These are phyloP conservation scores for Liolophura sinensis DNA, from an alignment of 1,140 invertebrate species.

Conservation along the genomic window DNA sequence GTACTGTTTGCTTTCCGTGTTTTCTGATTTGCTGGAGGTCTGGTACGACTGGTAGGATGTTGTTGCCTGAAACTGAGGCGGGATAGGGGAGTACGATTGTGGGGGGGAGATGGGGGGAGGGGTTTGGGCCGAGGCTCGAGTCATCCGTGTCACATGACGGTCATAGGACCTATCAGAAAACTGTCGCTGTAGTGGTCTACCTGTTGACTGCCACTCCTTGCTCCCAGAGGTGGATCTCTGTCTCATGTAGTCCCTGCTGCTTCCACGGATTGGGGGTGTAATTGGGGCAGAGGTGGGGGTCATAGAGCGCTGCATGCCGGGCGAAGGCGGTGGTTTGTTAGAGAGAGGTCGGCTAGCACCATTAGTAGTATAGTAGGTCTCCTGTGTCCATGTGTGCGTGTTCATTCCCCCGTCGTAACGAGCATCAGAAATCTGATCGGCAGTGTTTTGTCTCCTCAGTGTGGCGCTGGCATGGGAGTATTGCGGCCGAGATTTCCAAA, in stretches of 20 bases:
- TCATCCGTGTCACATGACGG: conserved; percentile 53
- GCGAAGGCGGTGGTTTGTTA: conserved; percentile 45
- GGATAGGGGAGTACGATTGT: conserved; percentile 26
- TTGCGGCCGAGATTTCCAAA: not conserved
- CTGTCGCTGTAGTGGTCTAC: conserved; percentile 46
- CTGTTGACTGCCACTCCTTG: conserved; percentile 17
- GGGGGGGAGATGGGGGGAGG: conserved; percentile 26
- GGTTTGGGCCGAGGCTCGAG: conserved; percentile 12
- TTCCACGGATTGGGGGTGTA: conserved; percentile 57
- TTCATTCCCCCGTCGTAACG: no score
- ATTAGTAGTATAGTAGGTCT: no score
- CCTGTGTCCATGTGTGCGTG: no score
- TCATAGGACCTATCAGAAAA: conserved; percentile 61
- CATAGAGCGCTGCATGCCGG: conserved; percentile 47
- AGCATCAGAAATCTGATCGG: no score
- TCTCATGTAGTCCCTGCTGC: conserved; percentile 50
- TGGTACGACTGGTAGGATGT: conserved; percentile 24
- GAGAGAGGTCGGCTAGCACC: conserved; percentile 8
- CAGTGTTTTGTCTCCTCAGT: no score
- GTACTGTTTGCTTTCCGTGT: conserved; percentile 25
- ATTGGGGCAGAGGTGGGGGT: conserved; percentile 64
- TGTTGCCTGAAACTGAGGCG: conserved; percentile 11
- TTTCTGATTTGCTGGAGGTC: conserved; percentile 34
- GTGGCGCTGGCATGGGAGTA: not conserved
- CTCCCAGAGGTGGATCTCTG: conserved; percentile 2